Evolutionary conservation across 1,140 invertebrate genomes (phyloP), one percentile per base, ranked within the genome.

Genomic region (Cotesia chilonis): DNA sequence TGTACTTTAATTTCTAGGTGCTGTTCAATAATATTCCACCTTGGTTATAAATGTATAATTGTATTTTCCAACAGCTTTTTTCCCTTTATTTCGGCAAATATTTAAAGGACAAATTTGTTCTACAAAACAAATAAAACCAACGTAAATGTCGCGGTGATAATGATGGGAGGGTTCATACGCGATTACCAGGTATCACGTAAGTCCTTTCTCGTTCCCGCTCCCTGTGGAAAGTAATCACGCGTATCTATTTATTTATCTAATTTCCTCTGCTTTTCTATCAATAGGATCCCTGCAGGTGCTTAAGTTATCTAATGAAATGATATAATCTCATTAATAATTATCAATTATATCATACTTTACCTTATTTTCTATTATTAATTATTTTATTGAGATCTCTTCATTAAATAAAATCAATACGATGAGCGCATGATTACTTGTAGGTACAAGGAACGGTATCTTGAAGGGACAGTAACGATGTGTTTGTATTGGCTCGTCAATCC

Each of bases 101-200:
- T 60, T 59, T 36, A 12, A 71, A 14, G 57, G 52, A 64, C 28
- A 1, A 20, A 14, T 71, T 57, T 6, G 41, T 63, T 20, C 63
- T 71, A 68, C 10, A 47, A 47, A 55, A 66, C 37, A 61, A 52
- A 67, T 51, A 61, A 60, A 17, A 35, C 54, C 17, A 72, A 52
- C 28, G 57, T n/a, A 54, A 37, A 72, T 37, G n/a, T 68, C 38
- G 67, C 71, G 14, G 4, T 47, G 83, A 81, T 83, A 80, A 81
- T 84, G 81, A 85, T 86, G 82, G 84, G 84, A 85, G 84, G 83
- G 72, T 78, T 82, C 79, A 84, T 78, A 86, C 82, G 84, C 81
- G 84, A 87, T 83, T 86, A 86, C 85, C 85, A 87, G 85, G 84
- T 80, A 87, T 86, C 85, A 86, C 81, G 77, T 78, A 60, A 65